Percentiles rank a stretch among this genome's conserved stretches.
Evolutionary conservation across 1,140 invertebrate genomes (phyloP).

Genomic region (Drosophila sucinea): DNA sequence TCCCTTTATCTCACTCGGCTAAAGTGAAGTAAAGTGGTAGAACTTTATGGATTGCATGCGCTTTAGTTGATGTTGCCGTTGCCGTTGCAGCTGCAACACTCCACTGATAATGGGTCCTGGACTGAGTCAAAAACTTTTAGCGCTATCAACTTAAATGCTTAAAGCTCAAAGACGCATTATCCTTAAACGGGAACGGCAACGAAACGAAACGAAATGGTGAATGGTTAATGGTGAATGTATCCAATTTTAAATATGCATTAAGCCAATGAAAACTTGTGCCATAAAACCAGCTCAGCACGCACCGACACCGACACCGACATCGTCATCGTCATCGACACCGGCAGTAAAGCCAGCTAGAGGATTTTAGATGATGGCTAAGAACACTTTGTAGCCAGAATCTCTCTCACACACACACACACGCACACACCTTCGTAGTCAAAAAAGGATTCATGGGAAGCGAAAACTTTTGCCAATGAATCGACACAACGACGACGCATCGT

Average conservation of each 20-base stretch:
- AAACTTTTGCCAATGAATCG: constrained; percentile 3
- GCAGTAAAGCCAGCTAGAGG: background rate
- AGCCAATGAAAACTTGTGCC: constrained; percentile 70
- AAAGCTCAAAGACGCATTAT: constrained; percentile 60
- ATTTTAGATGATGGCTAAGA: constrained; percentile 6
- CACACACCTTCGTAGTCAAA: background rate
- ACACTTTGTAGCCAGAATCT: background rate
- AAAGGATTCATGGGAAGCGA: background rate
- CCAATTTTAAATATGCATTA: constrained; percentile 75
- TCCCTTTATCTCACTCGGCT: constrained; percentile 15
- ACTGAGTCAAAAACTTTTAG: constrained; percentile 60
- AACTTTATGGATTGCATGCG: constrained; percentile 69
- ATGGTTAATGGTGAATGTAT: constrained; percentile 54
- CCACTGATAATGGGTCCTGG: constrained; percentile 53
- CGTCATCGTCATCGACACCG: background rate
- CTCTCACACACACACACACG: constrained; percentile 1
- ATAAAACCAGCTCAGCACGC: constrained; percentile 65
- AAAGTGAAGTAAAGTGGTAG: constrained; percentile 5
- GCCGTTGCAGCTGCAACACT: constrained; percentile 44
- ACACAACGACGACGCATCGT: background rate
- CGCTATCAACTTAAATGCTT: constrained; percentile 70
- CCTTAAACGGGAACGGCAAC: background rate
- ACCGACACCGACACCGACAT: constrained; percentile 19
- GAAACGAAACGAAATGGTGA: too few species aligned
- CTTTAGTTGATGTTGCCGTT: constrained; percentile 26